Base-by-base conservation (phyloP, 2,888 invertebrate species). In the Volucella zonaria region DNA sequence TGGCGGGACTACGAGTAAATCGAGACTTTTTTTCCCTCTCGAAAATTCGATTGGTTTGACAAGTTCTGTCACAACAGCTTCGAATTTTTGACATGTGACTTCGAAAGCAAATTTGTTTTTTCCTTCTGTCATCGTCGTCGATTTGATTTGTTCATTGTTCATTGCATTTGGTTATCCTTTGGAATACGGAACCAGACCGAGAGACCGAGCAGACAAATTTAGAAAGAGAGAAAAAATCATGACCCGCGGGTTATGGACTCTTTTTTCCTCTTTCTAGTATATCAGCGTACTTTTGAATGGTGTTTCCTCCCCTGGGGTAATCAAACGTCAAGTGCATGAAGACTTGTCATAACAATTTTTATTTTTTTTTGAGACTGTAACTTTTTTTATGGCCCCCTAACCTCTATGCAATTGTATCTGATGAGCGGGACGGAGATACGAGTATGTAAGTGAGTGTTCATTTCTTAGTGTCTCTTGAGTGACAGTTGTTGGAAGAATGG, bases 311-410 rank as follows among this genome's bases (percentile, higher is more conserved):
- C 74, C 45, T 68, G 74, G 6, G 64, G 74, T 74, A 78, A 68
- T 70, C 73, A 82, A 45, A 74, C 78, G 59, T 82, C 78, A 82
- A 82, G 82, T 78, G 61, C 68, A 78, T 64, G 78, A 75, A 49
- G 73, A 73, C 73, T 45, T 78, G 77, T 74, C 82, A 82, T 78
- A 82, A 82, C 68, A 74, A 74, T 49, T 73, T 82, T 62, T 64
- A 51, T 64, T 66, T 75, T 14, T 18, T 23, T 40, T 42, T 31
- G 40, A 68, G 47, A 56, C 52, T 67, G 15, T 71, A 45, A 52
- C 42, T 14, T 66, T 47, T 58, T 58, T 51, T 42, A 54, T 49
- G 42, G 23, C 4, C 31, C 9, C 59, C 43, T 64, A 42, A 58
- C 40, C 56, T 40, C 49, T 49, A 64, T 47, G 38, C 49, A 51